Evolutionary conservation across 1,140 invertebrate genomes (phyloP).

Genomic region (Formica exsecta): DNA sequence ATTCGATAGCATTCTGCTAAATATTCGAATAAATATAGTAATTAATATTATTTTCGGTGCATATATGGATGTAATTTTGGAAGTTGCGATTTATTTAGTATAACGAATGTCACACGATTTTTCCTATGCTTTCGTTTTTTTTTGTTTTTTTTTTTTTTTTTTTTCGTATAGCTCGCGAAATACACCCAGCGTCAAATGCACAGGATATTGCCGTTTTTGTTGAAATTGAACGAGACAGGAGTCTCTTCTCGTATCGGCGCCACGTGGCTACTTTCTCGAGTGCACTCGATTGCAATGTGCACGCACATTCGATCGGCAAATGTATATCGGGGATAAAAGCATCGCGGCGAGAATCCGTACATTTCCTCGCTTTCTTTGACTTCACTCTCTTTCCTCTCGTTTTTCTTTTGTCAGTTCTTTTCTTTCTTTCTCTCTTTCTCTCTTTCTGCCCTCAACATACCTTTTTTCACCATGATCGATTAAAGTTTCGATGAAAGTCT

Average conservation of each 20-base stretch:
- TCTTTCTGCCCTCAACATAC: background rate
- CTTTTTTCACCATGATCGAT: constrained; percentile 38
- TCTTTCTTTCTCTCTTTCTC: background rate
- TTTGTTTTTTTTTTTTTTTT: too few relatives aligned
- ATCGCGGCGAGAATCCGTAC: constrained; percentile 32
- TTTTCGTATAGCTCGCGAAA: background rate
- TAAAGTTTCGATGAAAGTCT: constrained; percentile 22
- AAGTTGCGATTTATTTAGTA: too few relatives aligned
- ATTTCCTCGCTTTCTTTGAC: constrained; percentile 4
- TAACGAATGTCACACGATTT: background rate
- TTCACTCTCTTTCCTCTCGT: background rate
- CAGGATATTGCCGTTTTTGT: constrained; percentile 2
- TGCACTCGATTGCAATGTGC: constrained; percentile 56
- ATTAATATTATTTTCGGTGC: background rate
- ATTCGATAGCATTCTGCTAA: background rate
- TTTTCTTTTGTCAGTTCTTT: background rate
- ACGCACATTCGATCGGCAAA: constrained; percentile 45
- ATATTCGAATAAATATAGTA: background rate
- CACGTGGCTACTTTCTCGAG: constrained; percentile 64
- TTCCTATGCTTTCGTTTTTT: background rate
- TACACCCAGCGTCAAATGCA: background rate
- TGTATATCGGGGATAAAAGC: constrained; percentile 43
- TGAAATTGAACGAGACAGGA: background rate
- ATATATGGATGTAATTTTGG: background rate
- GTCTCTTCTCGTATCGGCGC: constrained; percentile 23